Evolutionary conservation across 2,888 invertebrate genomes (phyloP).

Genomic region (Zootermopsis nevadensis): DNA sequence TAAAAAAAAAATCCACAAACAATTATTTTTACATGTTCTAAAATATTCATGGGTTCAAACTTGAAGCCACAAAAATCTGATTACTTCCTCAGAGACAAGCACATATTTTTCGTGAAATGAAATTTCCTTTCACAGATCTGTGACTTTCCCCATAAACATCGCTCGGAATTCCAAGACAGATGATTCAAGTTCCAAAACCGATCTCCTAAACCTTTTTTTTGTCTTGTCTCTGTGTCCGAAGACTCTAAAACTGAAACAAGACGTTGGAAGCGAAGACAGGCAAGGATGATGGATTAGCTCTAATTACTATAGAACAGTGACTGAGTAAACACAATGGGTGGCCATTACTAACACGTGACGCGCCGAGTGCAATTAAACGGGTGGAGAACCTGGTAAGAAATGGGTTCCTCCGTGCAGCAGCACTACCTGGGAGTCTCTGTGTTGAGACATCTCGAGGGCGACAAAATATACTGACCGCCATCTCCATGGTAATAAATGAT

Average conservation of each 20-base stretch:
- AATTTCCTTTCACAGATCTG: no score
- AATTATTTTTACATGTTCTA: no score
- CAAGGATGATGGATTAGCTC: neutral
- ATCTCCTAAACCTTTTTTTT: neutral
- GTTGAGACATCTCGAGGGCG: no score
- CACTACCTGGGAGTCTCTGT: neutral
- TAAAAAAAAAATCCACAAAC: no score
- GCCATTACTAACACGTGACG: neutral
- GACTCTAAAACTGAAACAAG: neutral
- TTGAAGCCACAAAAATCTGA: no score
- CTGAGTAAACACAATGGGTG: constrained; percentile 1
- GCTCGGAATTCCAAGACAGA: no score
- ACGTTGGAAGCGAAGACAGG: neutral
- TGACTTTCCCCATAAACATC: no score
- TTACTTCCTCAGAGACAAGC: no score
- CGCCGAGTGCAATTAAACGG: neutral
- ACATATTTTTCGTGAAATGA: no score
- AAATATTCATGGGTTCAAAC: no score
- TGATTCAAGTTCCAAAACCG: neutral
- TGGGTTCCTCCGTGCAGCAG: neutral
- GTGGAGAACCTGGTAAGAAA: neutral
- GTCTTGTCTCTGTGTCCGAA: neutral
- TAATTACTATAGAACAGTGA: neutral
- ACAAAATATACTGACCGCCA: no score
- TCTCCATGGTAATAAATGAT: no score